Base-by-base conservation (phyloP, 2,888 invertebrate genomes). In the Mythimna ferrago region DNA sequence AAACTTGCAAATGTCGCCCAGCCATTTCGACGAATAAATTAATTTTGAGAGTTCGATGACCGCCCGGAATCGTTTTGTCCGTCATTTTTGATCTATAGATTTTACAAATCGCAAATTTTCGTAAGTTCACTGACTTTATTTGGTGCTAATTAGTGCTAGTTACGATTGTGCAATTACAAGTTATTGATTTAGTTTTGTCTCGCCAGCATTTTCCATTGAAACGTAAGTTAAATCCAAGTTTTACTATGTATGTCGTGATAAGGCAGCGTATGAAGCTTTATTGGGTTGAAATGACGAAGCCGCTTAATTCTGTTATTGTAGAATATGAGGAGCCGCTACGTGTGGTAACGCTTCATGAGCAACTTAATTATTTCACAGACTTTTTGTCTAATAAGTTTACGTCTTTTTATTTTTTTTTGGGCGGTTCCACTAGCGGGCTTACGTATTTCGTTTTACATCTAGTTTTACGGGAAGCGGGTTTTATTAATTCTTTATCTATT, bases 71-170 rank as follows among this genome's bases (percentile, higher is more conserved):
- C 91, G 75, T 89, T 86, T 89, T 84, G 87, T 89, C 91, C 92
- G 92, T 94, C 93, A 93, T 93, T 93, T 94, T 94, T 93, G 92
- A 92, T 93, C 89, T 91, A 89, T 89, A 92, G 89, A 89, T 90
- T 93, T 91, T 92, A 90, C 83, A 89, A 92, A 89, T 85, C 82
- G 78, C 78, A 74, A 84, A 85, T 83, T 88, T 85, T 84, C 74
- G 82, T 78, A 79, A 82, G 76, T 85, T 83, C 70, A 83, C 73
- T 85, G 80, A 81, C 81, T 82, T 78, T 83, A 84, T 83, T 87
- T 86, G 58, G 85, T 90, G 87, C 79, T 80, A 56, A 78, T 80
- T 83, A 80, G 78, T 84, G 80, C 62, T 80, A 85, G 65, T 71
- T 75, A 80, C 77, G 78, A 67, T 72, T 76, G 84, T 87, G 78